Evolutionary conservation across 1,140 invertebrate species (phyloP), one percentile per base, ranked within the genome.

Genomic region (Aphelenchoides besseyi): DNA sequence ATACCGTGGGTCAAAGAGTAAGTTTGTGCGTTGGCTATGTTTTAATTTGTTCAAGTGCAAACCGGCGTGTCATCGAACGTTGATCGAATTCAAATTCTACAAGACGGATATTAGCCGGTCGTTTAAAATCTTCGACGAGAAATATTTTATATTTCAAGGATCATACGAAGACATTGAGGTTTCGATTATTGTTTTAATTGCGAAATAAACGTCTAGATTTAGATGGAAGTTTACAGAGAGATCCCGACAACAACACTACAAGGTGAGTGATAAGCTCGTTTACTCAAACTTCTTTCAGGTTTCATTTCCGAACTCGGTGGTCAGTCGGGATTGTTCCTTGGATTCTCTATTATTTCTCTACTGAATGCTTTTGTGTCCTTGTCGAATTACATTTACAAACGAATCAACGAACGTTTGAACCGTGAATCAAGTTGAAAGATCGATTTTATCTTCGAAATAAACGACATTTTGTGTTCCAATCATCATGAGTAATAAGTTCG

Each of bases 221-320:
- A 69, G 68, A 9, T n/a, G 16, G 68, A 70, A n/a, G n/a, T 29
- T 9, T 70, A 70, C 30, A 12, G 35, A 35, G 68, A 70, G 68
- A 29, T 70, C 16, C 9, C 18, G n/a, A 73, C 68, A 28, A 70
- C 68, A 30, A 70, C 68, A 8, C 1, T 72, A 1, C 69, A n/a
- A n/a, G n/a, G n/a, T n/a, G n/a, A n/a, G n/a, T n/a, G n/a, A n/a
- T n/a, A n/a, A n/a, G n/a, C n/a, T n/a, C n/a, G n/a, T n/a, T n/a
- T n/a, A n/a, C n/a, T n/a, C n/a, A n/a, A n/a, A n/a, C n/a, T n/a
- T n/a, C n/a, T n/a, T n/a, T n/a, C 68, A 1, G 68, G 68, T 9
- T 70, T 70, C 30, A 48, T 70, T 30, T 71, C 64, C 1, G n/a
- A 70, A 9, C 2, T 70, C 64, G 68, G 68, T 26, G 68, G 69